Evolutionary conservation across 2,797 vertebrate species (phyloP).

Genomic region (Platalea minor): DNA sequence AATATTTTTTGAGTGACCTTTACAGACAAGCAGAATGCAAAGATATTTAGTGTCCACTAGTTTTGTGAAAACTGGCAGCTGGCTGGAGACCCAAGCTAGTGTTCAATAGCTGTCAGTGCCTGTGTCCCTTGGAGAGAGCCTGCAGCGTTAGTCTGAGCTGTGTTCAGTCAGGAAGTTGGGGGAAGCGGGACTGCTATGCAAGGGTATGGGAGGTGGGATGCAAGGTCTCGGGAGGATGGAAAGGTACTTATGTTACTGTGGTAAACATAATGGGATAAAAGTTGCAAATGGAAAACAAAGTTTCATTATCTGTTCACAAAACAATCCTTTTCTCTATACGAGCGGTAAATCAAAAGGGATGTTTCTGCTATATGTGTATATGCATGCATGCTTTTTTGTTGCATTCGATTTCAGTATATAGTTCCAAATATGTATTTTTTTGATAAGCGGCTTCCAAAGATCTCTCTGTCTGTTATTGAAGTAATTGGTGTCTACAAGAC

Average conservation of each 20-base stretch:
- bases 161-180: not conserved
- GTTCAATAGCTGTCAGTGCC: not conserved
- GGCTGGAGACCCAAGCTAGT: not conserved
- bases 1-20: not conserved
- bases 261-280: not conserved
- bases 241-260: not conserved
- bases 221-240: not conserved
- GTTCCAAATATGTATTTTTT: not conserved
- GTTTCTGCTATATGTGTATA: not conserved
- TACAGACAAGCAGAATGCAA: not conserved
- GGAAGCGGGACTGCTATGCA: not conserved
- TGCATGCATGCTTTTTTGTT: not conserved
- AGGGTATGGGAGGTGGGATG: not conserved
- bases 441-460: not conserved
- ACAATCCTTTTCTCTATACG: not conserved
- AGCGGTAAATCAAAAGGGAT: not conserved
- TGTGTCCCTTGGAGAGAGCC: not conserved
- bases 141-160: not conserved
- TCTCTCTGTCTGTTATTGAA: not conserved
- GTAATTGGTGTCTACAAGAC: not conserved
- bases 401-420: not conserved
- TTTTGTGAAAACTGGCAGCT: not conserved
- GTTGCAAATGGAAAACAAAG: not conserved
- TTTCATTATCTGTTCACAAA: not conserved
- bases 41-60: not conserved